Evolutionary conservation across 2,888 invertebrate species (phyloP).

Genomic region (Nephrotoma appendiculata): DNA sequence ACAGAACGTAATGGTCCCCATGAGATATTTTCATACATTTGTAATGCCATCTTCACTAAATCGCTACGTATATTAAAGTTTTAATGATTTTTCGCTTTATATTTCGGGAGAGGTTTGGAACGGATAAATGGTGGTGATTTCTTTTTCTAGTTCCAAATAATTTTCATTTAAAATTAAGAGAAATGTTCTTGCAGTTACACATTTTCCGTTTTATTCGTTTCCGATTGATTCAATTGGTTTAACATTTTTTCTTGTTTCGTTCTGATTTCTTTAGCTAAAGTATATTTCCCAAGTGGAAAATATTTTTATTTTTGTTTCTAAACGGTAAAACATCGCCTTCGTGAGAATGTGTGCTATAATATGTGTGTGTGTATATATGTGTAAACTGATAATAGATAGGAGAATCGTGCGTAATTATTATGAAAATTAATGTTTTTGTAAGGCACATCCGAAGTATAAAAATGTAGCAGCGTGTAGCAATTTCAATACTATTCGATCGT

Average conservation of each 20-base stretch:
- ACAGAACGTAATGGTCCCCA: not conserved
- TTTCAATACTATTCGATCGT: not conserved
- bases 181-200: not conserved
- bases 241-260: not conserved
- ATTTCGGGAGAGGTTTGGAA: not conserved
- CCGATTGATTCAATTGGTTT: not conserved
- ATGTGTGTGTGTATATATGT: not conserved
- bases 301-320: not conserved
- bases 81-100: not conserved
- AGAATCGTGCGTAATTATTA: not conserved
- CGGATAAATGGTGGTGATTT: not conserved
- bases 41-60: not conserved
- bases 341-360: not conserved
- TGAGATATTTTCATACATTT: not conserved
- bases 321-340: not conserved
- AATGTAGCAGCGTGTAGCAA: not conserved
- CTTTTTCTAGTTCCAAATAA: not conserved
- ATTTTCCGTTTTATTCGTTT: not conserved
- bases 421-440: not conserved
- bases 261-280: not conserved
- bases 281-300: not conserved
- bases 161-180: not conserved
- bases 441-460: not conserved
- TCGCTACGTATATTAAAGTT: not conserved
- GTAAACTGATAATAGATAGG: not conserved